Conservation (phyloP, 2,113 vertebrate species). For the Lamprotornis superbus region DNA sequence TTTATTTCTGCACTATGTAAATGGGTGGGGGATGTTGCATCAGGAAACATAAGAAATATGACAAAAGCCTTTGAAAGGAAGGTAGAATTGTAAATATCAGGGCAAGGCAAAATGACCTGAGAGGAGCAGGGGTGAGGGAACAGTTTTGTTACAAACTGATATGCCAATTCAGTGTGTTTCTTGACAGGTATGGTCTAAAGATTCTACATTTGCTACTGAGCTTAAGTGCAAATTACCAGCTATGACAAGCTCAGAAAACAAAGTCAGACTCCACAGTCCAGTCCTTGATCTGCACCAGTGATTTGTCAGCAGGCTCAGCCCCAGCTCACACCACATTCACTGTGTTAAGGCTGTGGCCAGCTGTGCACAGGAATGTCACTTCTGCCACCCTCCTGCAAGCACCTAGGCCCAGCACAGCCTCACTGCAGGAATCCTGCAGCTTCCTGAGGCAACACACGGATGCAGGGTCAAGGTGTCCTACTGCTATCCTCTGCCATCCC, state of each 20-base stretch:
- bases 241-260: fast-evolving
- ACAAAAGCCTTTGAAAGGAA: not conserved
- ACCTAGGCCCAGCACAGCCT: not conserved
- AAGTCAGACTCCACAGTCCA: not conserved
- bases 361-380: fast-evolving
- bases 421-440: fast-evolving
- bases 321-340: not conserved
- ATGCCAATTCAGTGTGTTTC: not conserved
- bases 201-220: not conserved
- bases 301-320: not conserved
- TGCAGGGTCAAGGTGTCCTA: not conserved
- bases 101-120: fast-evolving
- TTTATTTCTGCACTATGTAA: not conserved
- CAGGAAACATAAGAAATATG: not conserved
- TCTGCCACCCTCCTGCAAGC: not conserved
- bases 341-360: not conserved
- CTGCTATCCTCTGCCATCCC: not conserved
- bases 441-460: not conserved
- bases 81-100: not conserved
- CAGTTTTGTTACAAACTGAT: not conserved
- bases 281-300: not conserved
- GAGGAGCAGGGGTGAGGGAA: not conserved
- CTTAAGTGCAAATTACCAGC: not conserved
- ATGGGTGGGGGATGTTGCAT: not conserved
- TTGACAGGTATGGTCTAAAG: not conserved